Percentiles rank a stretch among this genome's conserved stretches.
Evolutionary conservation across 2,888 invertebrate genomes (phyloP).

Genomic region (Lypha dubia): DNA sequence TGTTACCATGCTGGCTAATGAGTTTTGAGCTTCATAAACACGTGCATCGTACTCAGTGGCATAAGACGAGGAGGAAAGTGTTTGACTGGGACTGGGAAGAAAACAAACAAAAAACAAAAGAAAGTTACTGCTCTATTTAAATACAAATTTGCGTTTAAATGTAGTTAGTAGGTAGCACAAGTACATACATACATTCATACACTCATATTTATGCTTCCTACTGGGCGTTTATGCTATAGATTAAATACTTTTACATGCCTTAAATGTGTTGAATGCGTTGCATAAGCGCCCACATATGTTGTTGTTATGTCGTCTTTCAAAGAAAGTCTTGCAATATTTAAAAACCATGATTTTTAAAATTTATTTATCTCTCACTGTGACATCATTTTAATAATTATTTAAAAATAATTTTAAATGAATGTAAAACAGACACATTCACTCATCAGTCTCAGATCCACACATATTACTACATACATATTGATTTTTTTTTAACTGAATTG

Average conservation of each 20-base stretch:
- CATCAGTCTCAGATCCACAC: constrained; percentile 20
- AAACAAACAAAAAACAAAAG: constrained; percentile 16
- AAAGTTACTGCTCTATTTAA: constrained; percentile 31
- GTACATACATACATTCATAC: background rate
- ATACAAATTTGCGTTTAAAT: constrained; percentile 1
- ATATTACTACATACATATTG: too few species aligned
- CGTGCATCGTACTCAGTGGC: constrained; percentile 76
- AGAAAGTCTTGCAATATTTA: constrained; percentile 61
- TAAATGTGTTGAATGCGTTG: constrained; percentile 43
- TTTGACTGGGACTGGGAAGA: constrained; percentile 74
- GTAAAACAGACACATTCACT: constrained; percentile 30
- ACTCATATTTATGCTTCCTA: constrained; percentile 35
- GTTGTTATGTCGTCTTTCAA: constrained; percentile 36
- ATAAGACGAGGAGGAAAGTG: constrained; percentile 75
- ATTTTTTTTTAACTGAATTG: constrained; percentile 42
- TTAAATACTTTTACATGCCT: constrained; percentile 52
- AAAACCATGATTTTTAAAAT: constrained; percentile 26
- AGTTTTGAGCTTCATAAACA: constrained; percentile 75
- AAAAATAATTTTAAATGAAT: constrained; percentile 39
- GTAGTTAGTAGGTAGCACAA: constrained; percentile 3
- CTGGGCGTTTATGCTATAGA: constrained; percentile 43
- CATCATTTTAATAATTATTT: constrained; percentile 78
- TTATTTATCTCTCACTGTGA: constrained; percentile 75
- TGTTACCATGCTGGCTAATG: constrained; percentile 74
- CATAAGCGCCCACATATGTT: constrained; percentile 70